Evolutionary conservation across 1,140 invertebrate species (phyloP), one percentile per base, ranked within the genome.

Genomic region (Drosophila lacertosa): DNA sequence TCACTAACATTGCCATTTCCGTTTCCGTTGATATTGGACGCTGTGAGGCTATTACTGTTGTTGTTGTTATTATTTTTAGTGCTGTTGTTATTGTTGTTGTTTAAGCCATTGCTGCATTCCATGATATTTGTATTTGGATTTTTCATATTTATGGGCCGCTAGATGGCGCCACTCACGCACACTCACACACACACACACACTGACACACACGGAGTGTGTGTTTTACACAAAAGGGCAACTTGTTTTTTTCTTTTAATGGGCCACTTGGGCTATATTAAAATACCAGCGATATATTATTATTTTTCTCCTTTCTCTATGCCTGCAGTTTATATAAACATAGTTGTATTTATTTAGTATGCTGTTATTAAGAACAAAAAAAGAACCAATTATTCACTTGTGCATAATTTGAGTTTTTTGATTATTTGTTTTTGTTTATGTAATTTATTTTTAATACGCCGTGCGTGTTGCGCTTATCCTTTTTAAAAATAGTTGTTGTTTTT

Each of bases 81-180:
- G 42, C 2, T 74, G 62, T 18, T 75, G 47, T 35, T 74, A 59
- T 53, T 81, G 29, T 50, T 80, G 70, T 72, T 69, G 67, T 83
- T 82, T 71, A 82, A 74, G 70, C 76, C 73, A 78, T 54, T 80
- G 68, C 60, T 74, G 66, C 77, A 77, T 72, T 90, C 89, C 83
- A 90, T 78, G 70, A 82, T 86, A 83, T 77, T 84, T 57, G 53
- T 57, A 40, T 57, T 70, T 69, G 71, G 81, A 74, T 89, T 90
- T 90, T 90, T 90, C 89, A 90, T 90, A 86, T 86, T 88, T 88
- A 88, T 74, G 64, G 53, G 62, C 66, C 82, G 74, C 74, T 88
- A 81, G 74, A 57, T 88, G 81, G 82, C 81, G 81, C 81, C 82
- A 71, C 58, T 45, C 66, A 26, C 42, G 42, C 26, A 33, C 44